Evolutionary conservation across 2,888 invertebrate genomes (phyloP).

Genomic region (Xestoiulus laeticollis): DNA sequence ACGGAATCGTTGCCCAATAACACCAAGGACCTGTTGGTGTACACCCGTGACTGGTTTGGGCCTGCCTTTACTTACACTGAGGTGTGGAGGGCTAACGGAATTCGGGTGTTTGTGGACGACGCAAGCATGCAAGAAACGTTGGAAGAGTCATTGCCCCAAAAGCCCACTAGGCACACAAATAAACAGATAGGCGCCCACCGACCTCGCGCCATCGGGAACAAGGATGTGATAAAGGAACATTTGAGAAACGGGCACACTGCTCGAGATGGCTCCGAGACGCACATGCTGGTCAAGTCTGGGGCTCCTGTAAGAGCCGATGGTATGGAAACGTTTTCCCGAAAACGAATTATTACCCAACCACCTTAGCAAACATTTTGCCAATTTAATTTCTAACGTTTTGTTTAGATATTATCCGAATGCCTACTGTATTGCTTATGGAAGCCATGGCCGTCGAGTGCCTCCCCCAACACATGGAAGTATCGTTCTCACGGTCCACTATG

Average conservation of each 20-base stretch:
- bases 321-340: not conserved
- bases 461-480: slow-evolving; percentile 57
- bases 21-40: slow-evolving; percentile 60
- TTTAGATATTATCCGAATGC: slow-evolving; percentile 59
- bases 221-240: not conserved
- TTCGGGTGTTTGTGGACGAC: slow-evolving; percentile 60
- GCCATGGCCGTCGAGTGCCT: slow-evolving; percentile 59
- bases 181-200: not conserved
- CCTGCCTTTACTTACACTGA: slow-evolving; percentile 61
- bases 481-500: slow-evolving; percentile 59
- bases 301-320: slow-evolving; percentile 15
- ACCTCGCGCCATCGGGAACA: slow-evolving; percentile 41
- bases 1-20: slow-evolving; percentile 60
- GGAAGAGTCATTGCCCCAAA: not conserved
- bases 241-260: slow-evolving; percentile 7
- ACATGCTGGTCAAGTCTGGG: slow-evolving; percentile 43
- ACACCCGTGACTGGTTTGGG: slow-evolving; percentile 61
- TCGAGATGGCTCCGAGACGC: slow-evolving; percentile 34
- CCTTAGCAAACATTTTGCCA: not conserved
- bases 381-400: not conserved
- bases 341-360: not conserved
- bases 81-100: slow-evolving; percentile 60
- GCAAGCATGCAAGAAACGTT: not conserved
- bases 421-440: slow-evolving; percentile 59
- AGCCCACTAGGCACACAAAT: not conserved